A percentile compares a stretch with the other conserved stretches of the same genome.
These are phyloP conservation scores for Amphilophus citrinellus DNA, from an alignment of 2,113 vertebrate genomes.

Conservation along the genomic window DNA sequence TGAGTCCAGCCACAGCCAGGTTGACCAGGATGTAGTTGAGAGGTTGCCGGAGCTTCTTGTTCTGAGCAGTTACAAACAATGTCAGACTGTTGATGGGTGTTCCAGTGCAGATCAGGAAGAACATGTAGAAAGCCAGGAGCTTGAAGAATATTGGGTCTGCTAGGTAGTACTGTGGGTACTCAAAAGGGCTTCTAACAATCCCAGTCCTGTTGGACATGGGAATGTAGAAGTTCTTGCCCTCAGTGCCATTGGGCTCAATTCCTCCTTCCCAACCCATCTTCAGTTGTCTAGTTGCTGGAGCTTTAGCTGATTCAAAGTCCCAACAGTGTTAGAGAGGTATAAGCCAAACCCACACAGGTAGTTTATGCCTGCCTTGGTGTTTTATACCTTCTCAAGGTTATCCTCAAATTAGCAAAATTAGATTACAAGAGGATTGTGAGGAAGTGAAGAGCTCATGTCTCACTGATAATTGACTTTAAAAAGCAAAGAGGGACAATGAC, in stretches of 20 bases:
- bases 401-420: constrained; percentile 55
- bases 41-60: constrained; percentile 87
- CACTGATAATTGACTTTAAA: constrained; percentile 45
- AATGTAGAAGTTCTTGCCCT: constrained; percentile 87
- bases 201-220: constrained; percentile 88
- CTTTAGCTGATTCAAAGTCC: not conserved
- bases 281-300: not conserved
- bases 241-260: constrained; percentile 79
- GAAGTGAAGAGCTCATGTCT: constrained; percentile 31
- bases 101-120: constrained; percentile 85
- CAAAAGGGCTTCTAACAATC: constrained; percentile 84
- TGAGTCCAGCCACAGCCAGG: constrained; percentile 74
- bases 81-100: constrained; percentile 85
- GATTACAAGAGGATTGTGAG: constrained; percentile 55
- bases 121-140: constrained; percentile 82
- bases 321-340: not conserved
- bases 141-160: constrained; percentile 75
- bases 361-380: constrained; percentile 11
- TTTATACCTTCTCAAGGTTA: constrained; percentile 47
- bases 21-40: constrained; percentile 82
- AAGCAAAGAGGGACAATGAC: constrained; percentile 5
- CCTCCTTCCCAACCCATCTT: constrained; percentile 43
- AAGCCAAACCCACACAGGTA: not conserved
- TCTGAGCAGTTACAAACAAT: constrained; percentile 83
- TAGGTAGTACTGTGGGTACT: constrained; percentile 85